Conservation (phyloP, 2,797 vertebrate genomes). For the Chloroceryle amazona region DNA sequence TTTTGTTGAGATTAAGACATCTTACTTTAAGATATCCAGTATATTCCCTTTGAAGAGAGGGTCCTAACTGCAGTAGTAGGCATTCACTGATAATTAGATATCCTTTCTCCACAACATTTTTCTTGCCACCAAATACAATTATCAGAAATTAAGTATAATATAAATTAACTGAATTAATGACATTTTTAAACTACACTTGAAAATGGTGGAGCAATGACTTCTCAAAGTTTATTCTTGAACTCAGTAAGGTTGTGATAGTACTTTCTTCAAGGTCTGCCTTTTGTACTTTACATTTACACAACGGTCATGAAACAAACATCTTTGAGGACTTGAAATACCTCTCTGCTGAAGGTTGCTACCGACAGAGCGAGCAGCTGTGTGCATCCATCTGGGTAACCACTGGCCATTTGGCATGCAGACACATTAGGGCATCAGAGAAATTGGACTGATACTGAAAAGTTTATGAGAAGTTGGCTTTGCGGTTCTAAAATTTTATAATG, state of each 20-base stretch:
- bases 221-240: background rate
- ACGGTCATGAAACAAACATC: background rate
- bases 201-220: background rate
- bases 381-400: background rate
- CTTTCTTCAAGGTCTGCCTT: background rate
- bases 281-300: background rate
- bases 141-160: background rate
- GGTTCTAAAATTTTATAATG: background rate
- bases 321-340: background rate
- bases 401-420: background rate
- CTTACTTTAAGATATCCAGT: background rate
- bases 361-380: background rate
- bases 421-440: background rate
- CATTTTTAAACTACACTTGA: background rate
- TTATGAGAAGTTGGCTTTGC: background rate
- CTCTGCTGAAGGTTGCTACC: background rate
- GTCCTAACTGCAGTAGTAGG: background rate
- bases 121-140: background rate
- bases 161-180: background rate
- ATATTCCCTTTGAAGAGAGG: background rate
- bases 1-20: background rate
- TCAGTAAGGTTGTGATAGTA: rapidly evolving
- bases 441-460: rapidly evolving
- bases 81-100: background rate
- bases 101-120: background rate